These are phyloP conservation scores for Amphipoea lucens DNA, from an alignment of 2,888 invertebrate genomes.

Conservation along the genomic window DNA sequence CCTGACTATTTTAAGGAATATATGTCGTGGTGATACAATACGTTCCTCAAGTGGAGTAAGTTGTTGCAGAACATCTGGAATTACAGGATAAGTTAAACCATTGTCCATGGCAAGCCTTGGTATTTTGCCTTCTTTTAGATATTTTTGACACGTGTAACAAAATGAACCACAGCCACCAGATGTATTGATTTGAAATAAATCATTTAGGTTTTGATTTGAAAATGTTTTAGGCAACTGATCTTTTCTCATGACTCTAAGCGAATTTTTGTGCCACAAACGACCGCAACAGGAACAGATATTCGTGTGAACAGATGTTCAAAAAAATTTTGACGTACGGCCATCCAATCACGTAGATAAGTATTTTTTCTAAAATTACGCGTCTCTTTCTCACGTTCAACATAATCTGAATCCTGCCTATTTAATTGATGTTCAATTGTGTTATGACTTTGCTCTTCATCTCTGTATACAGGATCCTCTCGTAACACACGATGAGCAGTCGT, in stretches of 20 bases:
- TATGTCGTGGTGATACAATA: too few species aligned
- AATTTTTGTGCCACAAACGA: too few species aligned
- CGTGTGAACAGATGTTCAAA: too few species aligned
- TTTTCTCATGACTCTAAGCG: slow-evolving; percentile 6
- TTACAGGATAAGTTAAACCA: too few species aligned
- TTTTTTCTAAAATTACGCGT: not conserved
- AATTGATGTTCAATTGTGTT: slow-evolving; percentile 11
- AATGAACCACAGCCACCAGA: slow-evolving; percentile 10
- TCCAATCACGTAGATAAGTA: not conserved
- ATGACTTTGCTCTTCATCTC: too few species aligned
- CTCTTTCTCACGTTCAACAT: slow-evolving; percentile 37
- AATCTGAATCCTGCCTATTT: slow-evolving; percentile 38
- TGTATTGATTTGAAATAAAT: slow-evolving; percentile 13
- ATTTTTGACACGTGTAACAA: slow-evolving; percentile 31
- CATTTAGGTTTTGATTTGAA: slow-evolving; percentile 3
- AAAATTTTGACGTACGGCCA: too few species aligned
- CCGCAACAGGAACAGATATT: too few species aligned
- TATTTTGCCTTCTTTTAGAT: too few species aligned
- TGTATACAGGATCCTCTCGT: too few species aligned
- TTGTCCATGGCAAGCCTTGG: too few species aligned
- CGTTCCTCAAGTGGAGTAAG: slow-evolving; percentile 56
- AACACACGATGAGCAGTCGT: too few species aligned
- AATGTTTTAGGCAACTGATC: slow-evolving; percentile 14
- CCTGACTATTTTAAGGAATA: too few species aligned
- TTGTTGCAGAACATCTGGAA: slow-evolving; percentile 30